phyloP scores from a whole-genome alignment of 2,113 vertebrate genomes.

The Lophochroa leadbeateri region DNA sequence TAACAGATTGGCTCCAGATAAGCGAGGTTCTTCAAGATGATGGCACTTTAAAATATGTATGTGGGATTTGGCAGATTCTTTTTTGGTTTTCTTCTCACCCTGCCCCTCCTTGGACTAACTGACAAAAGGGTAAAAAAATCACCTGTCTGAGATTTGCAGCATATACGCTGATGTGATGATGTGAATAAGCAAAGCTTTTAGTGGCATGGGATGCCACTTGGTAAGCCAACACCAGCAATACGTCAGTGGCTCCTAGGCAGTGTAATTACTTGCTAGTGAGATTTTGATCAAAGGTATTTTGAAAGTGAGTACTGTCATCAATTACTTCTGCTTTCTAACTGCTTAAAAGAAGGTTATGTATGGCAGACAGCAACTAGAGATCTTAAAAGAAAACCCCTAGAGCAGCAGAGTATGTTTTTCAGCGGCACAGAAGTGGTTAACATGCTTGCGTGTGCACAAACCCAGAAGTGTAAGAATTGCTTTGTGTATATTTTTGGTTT shows the following conservation, averaged over 20 bases:
- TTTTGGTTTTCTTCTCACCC: fast-evolving
- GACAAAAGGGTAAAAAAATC: neutral
- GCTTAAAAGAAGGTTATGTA: neutral
- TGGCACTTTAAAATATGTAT: neutral
- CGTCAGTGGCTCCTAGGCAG: neutral
- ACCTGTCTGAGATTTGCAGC: neutral
- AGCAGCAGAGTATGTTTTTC: fast-evolving
- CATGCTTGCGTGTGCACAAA: fast-evolving
- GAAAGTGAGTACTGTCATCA: neutral
- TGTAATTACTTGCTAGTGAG: neutral
- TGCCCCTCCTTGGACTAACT: neutral
- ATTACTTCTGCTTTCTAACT: neutral
- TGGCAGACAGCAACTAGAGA: neutral
- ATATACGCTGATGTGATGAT: neutral
- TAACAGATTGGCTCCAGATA: neutral
- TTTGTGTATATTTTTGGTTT: neutral
- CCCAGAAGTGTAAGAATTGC: neutral
- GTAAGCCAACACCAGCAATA: neutral
- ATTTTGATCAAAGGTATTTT: neutral
- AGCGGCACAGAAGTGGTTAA: neutral
- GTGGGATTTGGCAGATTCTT: neutral
- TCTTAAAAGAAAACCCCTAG: neutral
- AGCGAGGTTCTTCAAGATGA: neutral
- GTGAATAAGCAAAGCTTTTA: neutral
- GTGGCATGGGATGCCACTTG: neutral